Evolutionary conservation across 2,797 vertebrate genomes (phyloP), one percentile per base, ranked within the genome.

Genomic region (Aplochiton taeniatus): DNA sequence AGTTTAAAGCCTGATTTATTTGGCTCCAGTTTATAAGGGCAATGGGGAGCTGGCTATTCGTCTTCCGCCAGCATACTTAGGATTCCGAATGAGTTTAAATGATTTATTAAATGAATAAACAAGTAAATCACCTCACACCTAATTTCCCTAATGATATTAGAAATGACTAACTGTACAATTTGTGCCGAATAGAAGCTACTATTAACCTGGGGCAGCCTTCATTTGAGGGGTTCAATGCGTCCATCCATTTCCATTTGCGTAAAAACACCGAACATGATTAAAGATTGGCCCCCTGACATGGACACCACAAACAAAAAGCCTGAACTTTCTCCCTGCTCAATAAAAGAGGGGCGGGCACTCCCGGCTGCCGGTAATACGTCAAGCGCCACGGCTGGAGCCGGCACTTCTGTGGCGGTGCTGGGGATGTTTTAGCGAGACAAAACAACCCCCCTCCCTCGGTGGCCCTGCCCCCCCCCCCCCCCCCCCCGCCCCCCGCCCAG

Each of bases 101-200:
- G 84, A 92, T 92, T 92, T 92, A 93, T 92, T 92, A 90, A 92
- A 90, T 83, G 88, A 90, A 92, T 90, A 90, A 90, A 87, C 86
- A 91, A 92, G 91, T 92, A 90, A 92, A 92, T 93, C 90, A 91
- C 84, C 88, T 84, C 83, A 73, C 78, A 88, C 87, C 89, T 91
- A 89, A 93, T 93, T 93, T 92, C 84, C 89, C 88, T 93, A 93
- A 93, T 92, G 88, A 93, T 91, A 91, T 93, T 92, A 90, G 88
- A 91, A 91, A 90, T 87, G 85, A 91, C 85, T 93, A 91, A 93
- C 87, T 85, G 87, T 90, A 90, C 83, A 91, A 90, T 92, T 89
- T 90, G 90, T 72, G 79, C 77, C 82, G 73, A 93, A 90, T 90
- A 89, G 86, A 89, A 90, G 88, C 78, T 69, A 83, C 88, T 87